Base-by-base conservation (phyloP, 2,888 invertebrate genomes). In the Branchellion lobata region DNA sequence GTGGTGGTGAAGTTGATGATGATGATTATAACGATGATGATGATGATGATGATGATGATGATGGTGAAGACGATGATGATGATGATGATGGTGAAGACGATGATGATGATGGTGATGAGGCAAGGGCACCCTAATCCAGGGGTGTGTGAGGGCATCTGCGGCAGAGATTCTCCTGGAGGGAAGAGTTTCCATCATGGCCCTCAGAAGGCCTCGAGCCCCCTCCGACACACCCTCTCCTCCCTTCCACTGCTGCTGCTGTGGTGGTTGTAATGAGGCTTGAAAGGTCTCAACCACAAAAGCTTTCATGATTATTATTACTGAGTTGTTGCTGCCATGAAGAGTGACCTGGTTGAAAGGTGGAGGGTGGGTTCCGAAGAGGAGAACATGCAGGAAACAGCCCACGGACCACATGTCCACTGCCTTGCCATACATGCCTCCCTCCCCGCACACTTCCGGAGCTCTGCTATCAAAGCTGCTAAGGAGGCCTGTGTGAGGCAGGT, bases 381-480 rank as follows among this genome's bases (percentile, higher is more conserved):
- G 61, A n/a, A 57, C 11, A n/a, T 57, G 61, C 3, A 57, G 61
- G n/a, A 77, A 18, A 98, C 97, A 94, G 14, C 99, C 98, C 34
- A 95, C 94, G 47, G 96, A 94, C 99, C 99, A 99, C 80, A 98
- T 94, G 88, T 99, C 99, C 83, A 96, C 95, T 0, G 95, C 93
- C 87, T 96, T 96, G 57, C 90, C 89, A 82, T 89, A 89, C 1
- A 93, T n/a, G n/a, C n/a, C 91, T 87, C 94, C 92, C 85, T 94
- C 91, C 82, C 93, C 11, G 21, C 3, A 24, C 61, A n/a, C 24
- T 24, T 57, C 61, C 21, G 61, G 61, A 18, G 61, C 14, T n/a
- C 61, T 57, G n/a, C 3, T 57, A 5, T n/a, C 8, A 18, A 5
- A 5, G 61, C 61, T 57, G 24, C 14, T 18, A 5, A 57, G 21